These are phyloP conservation scores for Columba guinea DNA, from an alignment of 2,797 vertebrate genomes.

Conservation along the genomic window DNA sequence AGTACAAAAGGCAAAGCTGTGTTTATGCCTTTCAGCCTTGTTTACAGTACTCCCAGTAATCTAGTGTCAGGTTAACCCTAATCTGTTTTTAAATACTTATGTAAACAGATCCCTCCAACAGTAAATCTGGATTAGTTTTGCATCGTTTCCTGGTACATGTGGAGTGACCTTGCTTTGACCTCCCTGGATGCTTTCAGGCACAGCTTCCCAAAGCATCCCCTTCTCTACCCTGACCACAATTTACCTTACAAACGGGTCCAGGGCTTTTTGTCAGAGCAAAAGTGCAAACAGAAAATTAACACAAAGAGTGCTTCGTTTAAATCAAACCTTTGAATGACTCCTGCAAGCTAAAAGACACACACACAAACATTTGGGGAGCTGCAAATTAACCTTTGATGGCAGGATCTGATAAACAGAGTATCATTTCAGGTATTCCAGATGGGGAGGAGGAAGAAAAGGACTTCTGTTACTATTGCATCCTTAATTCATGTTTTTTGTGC, in stretches of 20 bases:
- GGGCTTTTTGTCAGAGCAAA: not conserved
- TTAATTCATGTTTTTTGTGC: not conserved
- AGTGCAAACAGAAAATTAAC: constrained; percentile 4
- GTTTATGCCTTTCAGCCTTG: constrained; percentile 69
- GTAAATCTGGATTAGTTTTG: constrained; percentile 88
- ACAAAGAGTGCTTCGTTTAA: not conserved
- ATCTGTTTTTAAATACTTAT: constrained; percentile 88
- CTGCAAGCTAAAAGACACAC: not conserved
- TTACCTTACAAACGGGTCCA: not conserved
- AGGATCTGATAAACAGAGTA: constrained; percentile 24
- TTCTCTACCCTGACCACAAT: not conserved
- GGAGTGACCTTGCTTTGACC: constrained; percentile 76
- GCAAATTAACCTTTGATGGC: constrained; percentile 36
- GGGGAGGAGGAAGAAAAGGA: constrained; percentile 21
- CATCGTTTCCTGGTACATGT: constrained; percentile 80
- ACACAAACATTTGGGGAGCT: not conserved
- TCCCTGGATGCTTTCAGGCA: constrained; percentile 58
- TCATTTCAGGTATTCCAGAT: constrained; percentile 4
- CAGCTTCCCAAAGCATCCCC: constrained; percentile 49
- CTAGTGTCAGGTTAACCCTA: constrained; percentile 84
- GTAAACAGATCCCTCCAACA: constrained; percentile 89
- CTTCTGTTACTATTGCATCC: not conserved
- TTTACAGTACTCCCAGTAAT: constrained; percentile 79
- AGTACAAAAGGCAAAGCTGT: constrained; percentile 60
- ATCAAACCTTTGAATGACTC: not conserved